Evolutionary conservation across 2,797 vertebrate genomes (phyloP), one percentile per base, ranked within the genome.

Genomic region (Sebastes aleutianus): DNA sequence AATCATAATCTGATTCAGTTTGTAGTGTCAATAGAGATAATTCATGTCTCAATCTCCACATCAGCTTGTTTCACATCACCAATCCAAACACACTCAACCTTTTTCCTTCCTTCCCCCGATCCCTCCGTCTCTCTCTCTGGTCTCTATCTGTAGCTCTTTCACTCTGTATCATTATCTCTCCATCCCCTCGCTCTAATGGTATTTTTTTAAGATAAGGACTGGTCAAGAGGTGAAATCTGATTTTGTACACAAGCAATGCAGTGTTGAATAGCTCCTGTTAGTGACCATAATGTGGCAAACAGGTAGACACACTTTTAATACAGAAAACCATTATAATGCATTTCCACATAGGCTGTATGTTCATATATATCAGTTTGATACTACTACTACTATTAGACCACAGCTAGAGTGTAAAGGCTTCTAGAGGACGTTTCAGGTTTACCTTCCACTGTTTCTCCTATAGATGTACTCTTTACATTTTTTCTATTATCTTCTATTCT

Each of bases 121-220:
- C 10, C 11, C 22, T 39, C 20, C 12, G 4, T 36, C 31, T 50
- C 24, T 47, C 39, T 47, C 39, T 22, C 31, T 34, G 32, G 53
- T 22, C 74, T 67, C 12, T 43, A 22, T 72, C 34, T 70, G 47
- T 57, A 9, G 34, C 32, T 69, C 12, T 58, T 32, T 68, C 54
- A 39, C 69, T 65, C 22, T 7, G 6, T 16, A 14, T 64, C 34
- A 68, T 78, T 43, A 69, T 78, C 59, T 74, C 16, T 57, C 39
- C 39, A 66, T 61, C 34, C 70, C 47, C n/a, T 79, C 2, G 9
- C 59, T 63, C 57, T 79, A 56, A 74, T 70, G 39, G 59, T 67
- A 31, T 74, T 84, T 70, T 63, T 4, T 65, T 62, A 34, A 74
- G 72, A 88, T 79, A 82, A 83, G 75, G 9, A 43, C 43, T 31